phyloP scores from a whole-genome alignment of 2,888 invertebrate genomes.

The Drosophila buzzatii region DNA sequence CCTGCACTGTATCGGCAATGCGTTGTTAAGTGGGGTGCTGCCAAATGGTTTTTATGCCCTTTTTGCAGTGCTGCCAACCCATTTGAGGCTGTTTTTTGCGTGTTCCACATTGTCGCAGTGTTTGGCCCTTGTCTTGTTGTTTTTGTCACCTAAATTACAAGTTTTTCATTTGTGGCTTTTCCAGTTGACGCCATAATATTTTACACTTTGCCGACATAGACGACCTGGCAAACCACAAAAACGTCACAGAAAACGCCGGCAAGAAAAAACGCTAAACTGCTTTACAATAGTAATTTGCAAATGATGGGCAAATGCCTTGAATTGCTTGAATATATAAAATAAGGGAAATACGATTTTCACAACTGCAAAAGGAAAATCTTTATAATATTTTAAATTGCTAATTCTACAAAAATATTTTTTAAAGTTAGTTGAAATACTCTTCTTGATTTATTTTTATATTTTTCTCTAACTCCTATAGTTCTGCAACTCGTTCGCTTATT shows the following conservation, averaged over 20 bases:
- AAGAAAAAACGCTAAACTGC: conserved; percentile 24
- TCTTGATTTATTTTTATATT: no score
- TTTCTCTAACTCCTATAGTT: no score
- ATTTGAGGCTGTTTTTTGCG: conserved; percentile 70
- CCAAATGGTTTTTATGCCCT: conserved; percentile 57
- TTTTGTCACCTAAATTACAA: conserved; percentile 78
- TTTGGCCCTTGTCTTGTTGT: conserved; percentile 56
- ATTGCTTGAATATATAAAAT: not conserved
- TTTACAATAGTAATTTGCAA: conserved; percentile 42
- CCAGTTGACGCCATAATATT: conserved; percentile 66
- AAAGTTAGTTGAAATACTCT: no score
- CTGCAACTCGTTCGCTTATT: no score
- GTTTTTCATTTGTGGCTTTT: conserved; percentile 71
- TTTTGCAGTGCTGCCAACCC: conserved; percentile 46
- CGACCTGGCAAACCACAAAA: conserved; percentile 38
- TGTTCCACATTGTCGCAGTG: conserved; percentile 9
- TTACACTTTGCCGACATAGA: conserved; percentile 39
- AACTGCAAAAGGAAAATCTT: not conserved
- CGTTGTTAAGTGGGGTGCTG: conserved; percentile 44
- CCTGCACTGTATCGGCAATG: conserved; percentile 7
- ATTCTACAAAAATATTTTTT: no score
- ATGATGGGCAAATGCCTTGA: conserved; percentile 26
- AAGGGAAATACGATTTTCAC: no score
- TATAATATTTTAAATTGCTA: no score
- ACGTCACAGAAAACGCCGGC: not conserved